These are phyloP conservation scores for Zootoca vivipara DNA, from an alignment of 2,113 vertebrate genomes.

Conservation along the genomic window DNA sequence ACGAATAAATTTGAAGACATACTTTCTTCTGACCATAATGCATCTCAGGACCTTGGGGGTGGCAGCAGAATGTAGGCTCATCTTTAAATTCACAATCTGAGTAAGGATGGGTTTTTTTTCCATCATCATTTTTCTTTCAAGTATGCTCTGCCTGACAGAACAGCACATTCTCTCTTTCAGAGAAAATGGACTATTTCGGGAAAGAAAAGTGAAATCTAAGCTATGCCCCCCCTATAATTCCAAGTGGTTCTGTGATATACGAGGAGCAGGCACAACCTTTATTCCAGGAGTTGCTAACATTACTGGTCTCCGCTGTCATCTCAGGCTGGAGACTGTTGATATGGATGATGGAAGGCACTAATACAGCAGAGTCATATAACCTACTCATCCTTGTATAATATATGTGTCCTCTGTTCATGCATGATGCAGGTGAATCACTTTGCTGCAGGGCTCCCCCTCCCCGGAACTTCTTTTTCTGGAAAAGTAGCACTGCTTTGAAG, in stretches of 20 bases:
- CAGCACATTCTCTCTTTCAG: conserved; percentile 11
- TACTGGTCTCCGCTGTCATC: too few relatives aligned
- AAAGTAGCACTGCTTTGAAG: too few relatives aligned
- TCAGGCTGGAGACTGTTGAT: background rate
- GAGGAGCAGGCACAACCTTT: background rate
- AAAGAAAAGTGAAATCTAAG: conserved; percentile 21
- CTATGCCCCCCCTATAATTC: background rate
- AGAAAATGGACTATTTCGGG: conserved; percentile 21
- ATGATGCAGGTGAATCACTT: too few relatives aligned
- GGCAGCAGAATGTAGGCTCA: background rate
- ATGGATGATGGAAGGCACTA: too few relatives aligned
- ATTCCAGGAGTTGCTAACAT: conserved; percentile 23
- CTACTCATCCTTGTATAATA: too few relatives aligned
- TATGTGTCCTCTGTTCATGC: too few relatives aligned
- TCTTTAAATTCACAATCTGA: conserved; percentile 33
- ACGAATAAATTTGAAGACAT: conserved; percentile 4
- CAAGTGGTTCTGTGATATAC: background rate
- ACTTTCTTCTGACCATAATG: conserved; percentile 25
- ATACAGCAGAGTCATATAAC: too few relatives aligned
- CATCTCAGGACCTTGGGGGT: background rate
- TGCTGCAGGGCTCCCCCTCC: too few relatives aligned
- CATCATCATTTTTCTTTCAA: conserved; percentile 42
- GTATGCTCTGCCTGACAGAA: background rate
- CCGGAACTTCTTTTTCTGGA: too few relatives aligned
- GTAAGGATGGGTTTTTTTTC: conserved; percentile 24